These are phyloP conservation scores for Eutolmus rufibarbis DNA, from an alignment of 2,888 invertebrate genomes.

Conservation along the genomic window DNA sequence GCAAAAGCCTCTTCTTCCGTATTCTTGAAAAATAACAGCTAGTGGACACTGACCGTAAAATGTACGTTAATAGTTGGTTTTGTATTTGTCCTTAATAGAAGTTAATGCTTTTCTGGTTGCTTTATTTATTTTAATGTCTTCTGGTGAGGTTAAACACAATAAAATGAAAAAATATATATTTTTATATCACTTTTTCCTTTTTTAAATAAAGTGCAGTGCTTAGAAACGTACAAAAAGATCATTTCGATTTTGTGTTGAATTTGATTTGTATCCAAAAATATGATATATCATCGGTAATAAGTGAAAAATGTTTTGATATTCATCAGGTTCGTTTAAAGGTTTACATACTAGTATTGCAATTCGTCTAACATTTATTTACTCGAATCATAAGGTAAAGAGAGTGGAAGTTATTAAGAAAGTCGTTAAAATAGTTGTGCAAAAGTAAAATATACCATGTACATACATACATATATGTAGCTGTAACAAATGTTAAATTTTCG, in stretches of 20 bases:
- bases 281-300: neutral
- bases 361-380: constrained; percentile 31
- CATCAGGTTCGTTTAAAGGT: constrained; percentile 14
- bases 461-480: neutral
- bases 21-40: constrained; percentile 24
- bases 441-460: neutral
- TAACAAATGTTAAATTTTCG: neutral
- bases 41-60: constrained; percentile 21
- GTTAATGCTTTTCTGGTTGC: neutral
- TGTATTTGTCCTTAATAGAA: constrained; percentile 11
- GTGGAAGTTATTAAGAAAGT: neutral
- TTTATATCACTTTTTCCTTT: neutral
- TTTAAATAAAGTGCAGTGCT: neutral
- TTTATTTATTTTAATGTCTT: neutral
- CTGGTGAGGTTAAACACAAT: neutral
- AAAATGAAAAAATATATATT: neutral
- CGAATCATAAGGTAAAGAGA: neutral
- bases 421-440: neutral
- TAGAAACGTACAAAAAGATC: neutral
- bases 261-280: constrained; percentile 10
- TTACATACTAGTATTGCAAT: constrained; percentile 37
- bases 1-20: constrained; percentile 29
- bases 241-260: neutral
- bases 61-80: neutral
- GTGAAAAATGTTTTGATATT: constrained; percentile 16